A percentile compares a stretch with the other conserved stretches of the same genome.
These are phyloP conservation scores for Amiota communis DNA, from an alignment of 2,888 invertebrate species.

Conservation along the genomic window DNA sequence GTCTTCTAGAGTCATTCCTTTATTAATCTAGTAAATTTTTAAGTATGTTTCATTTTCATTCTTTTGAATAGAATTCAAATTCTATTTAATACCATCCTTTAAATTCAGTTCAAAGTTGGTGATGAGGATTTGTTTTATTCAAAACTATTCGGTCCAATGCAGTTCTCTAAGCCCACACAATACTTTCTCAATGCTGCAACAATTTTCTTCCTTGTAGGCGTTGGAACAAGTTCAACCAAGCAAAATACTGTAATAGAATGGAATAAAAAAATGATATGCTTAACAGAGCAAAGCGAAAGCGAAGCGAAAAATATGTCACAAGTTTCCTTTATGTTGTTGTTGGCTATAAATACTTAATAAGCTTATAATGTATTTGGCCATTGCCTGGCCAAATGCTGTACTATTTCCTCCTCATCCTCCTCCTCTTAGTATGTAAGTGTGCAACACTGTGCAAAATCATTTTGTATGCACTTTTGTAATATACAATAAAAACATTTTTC, in stretches of 20 bases:
- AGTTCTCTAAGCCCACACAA: no score
- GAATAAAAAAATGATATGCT: conserved; percentile 19
- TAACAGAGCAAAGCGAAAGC: conserved; percentile 10
- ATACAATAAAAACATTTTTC: background rate
- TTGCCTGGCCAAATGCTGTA: background rate
- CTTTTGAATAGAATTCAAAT: background rate
- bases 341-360: conserved; percentile 8
- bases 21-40: background rate
- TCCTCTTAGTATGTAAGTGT: background rate
- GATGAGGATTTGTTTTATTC: background rate
- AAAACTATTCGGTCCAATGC: no score
- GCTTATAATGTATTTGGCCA: background rate
- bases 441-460: conserved; percentile 18
- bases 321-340: background rate
- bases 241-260: background rate
- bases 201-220: background rate
- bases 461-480: background rate
- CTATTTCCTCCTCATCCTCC: background rate
- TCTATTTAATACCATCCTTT: background rate
- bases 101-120: background rate
- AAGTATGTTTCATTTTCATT: background rate
- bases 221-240: conserved; percentile 20
- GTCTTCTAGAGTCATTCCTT: background rate
- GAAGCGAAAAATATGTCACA: conserved; percentile 16
- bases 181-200: no score